Evolutionary conservation across 2,797 vertebrate genomes (phyloP).

Genomic region (Xiphophorus birchmanni): DNA sequence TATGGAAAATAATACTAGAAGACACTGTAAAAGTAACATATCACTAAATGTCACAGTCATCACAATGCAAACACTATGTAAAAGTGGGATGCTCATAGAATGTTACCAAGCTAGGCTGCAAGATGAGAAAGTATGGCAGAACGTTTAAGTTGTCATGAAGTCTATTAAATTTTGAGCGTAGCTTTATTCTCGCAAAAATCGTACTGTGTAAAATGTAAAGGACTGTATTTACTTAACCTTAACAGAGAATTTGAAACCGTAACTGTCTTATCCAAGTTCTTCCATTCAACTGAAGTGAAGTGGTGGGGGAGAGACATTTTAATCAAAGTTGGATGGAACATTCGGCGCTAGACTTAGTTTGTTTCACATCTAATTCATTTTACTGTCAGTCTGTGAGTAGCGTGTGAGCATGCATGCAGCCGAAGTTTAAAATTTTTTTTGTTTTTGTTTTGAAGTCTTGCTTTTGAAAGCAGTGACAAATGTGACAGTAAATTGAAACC

Average conservation of each 20-base stretch:
- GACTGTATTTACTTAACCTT: background rate
- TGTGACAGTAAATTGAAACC: constrained; percentile 59
- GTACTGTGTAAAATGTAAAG: background rate
- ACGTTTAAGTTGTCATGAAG: background rate
- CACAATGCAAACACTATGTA: background rate
- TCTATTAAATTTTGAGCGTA: background rate
- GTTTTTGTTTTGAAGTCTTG: constrained; percentile 22
- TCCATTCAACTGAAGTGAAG: constrained; percentile 11
- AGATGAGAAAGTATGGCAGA: background rate
- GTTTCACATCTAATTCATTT: constrained; percentile 24
- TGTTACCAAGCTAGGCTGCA: background rate
- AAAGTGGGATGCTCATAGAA: background rate
- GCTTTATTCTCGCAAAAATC: background rate
- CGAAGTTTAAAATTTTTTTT: background rate
- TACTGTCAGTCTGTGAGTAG: constrained; percentile 13
- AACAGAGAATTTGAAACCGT: background rate
- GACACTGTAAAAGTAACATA: background rate
- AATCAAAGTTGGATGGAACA: constrained; percentile 18
- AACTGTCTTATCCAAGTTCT: background rate
- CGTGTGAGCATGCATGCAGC: background rate
- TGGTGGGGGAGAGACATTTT: constrained; percentile 15
- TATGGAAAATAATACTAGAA: background rate
- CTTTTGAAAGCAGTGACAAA: constrained; percentile 41
- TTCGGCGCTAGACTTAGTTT: constrained; percentile 12
- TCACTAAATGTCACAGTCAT: background rate